phyloP scores from a whole-genome alignment of 23 tunicate genomes.

The Halocynthia aurantium region DNA sequence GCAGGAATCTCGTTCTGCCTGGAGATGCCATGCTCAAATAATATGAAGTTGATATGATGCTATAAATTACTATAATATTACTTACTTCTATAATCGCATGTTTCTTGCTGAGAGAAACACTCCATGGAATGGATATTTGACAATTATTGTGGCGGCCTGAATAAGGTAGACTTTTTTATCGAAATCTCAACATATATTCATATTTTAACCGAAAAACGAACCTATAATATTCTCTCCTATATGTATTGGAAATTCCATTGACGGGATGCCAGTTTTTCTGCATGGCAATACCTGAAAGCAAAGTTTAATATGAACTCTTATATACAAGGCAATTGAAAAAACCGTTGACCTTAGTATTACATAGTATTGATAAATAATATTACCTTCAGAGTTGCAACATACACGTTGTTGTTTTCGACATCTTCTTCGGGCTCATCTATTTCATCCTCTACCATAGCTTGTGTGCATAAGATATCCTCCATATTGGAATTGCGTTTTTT shows the following conservation, averaged over 20 bases:
- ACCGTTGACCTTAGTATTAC: not conserved
- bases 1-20: constrained; percentile 22
- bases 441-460: constrained; percentile 30
- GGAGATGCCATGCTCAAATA: not conserved
- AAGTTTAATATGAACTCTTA: not conserved
- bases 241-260: constrained; percentile 30
- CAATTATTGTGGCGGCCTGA: constrained; percentile 69
- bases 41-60: not conserved
- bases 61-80: not conserved
- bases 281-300: constrained; percentile 15
- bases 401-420: constrained; percentile 10
- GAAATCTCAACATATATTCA: not conserved
- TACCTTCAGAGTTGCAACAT: constrained; percentile 46
- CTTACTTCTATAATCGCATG: constrained; percentile 85
- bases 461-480: constrained; percentile 58
- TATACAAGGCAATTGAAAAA: not conserved
- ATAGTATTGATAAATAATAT: not conserved
- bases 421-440: not conserved
- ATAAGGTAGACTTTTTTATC: not conserved
- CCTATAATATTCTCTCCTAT: constrained; percentile 64
- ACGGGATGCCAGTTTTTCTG: constrained; percentile 6
- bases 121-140: constrained; percentile 53
- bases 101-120: constrained; percentile 63
- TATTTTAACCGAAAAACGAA: not conserved
- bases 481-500: too few species aligned